Percentiles rank a stretch among this genome's conserved stretches.
Evolutionary conservation across 2,888 invertebrate species (phyloP).

Genomic region (Hecatera dysodea): DNA sequence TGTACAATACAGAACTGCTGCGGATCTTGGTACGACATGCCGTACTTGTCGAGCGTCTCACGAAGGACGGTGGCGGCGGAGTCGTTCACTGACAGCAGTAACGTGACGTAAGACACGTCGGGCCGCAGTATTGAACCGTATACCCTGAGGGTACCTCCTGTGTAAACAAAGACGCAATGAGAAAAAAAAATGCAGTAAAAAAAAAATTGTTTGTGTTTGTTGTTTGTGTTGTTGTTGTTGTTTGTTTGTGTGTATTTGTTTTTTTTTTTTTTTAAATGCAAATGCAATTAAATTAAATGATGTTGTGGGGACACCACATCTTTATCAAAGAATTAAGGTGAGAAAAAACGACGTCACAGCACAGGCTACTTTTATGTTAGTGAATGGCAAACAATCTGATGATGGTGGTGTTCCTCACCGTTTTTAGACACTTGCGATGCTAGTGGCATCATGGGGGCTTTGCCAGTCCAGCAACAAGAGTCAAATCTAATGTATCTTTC

Average conservation of each 20-base stretch:
- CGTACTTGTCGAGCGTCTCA: conserved; percentile 99
- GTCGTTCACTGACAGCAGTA: conserved; percentile 98
- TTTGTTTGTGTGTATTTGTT: no score
- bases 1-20: conserved; percentile 98
- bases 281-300: not conserved
- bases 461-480: not conserved
- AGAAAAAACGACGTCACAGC: not conserved
- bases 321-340: not conserved
- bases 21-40: conserved; percentile 97
- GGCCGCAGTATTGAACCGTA: conserved; percentile 99
- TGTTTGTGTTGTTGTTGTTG: no score
- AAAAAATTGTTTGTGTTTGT: no score
- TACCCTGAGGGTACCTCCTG: conserved; percentile 97
- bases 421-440: not conserved
- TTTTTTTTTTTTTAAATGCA: no score
- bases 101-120: conserved; percentile 99
- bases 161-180: not conserved
- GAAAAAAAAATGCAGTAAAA: no score
- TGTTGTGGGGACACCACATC: not conserved
- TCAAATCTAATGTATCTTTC: no score
- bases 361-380: not conserved
- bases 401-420: not conserved
- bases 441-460: not conserved
- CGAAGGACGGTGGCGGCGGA: conserved; percentile 97
- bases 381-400: not conserved